A percentile compares a stretch with the other conserved stretches of the same genome.
phyloP scores from a whole-genome alignment of 2,797 vertebrate genomes.

The Chelon auratus region DNA sequence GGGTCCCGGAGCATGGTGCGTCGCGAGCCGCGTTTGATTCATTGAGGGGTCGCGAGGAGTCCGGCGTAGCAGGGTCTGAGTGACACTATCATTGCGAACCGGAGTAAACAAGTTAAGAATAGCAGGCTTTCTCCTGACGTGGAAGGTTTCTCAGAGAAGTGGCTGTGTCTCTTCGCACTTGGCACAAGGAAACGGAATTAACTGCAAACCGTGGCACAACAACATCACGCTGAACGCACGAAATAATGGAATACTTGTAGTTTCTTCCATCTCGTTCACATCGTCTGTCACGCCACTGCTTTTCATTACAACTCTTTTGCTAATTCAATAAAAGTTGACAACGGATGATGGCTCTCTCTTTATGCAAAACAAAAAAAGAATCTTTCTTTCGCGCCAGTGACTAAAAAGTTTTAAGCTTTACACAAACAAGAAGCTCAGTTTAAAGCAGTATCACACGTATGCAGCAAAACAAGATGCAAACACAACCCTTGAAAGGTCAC shows the following conservation, averaged over 20 bases:
- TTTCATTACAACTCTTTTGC: neutral
- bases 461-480: no score
- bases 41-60: conserved; percentile 52
- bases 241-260: neutral
- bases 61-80: conserved; percentile 42
- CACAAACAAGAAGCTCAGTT: no score
- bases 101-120: conserved; percentile 67
- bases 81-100: conserved; percentile 65
- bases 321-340: neutral
- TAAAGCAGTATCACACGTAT: no score
- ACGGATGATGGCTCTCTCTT: neutral
- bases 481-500: neutral
- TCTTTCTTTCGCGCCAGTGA: no score
- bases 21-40: conserved; percentile 60
- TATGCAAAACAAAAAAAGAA: neutral
- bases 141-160: conserved; percentile 11
- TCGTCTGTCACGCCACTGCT: neutral
- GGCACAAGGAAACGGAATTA: neutral
- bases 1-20: conserved; percentile 38
- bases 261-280: conserved; percentile 3
- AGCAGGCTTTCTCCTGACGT: conserved; percentile 28
- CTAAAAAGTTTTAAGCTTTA: no score
- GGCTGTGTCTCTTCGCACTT: neutral
- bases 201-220: neutral
- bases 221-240: neutral